These are phyloP conservation scores for Oreochromis mossambicus DNA, from an alignment of 2,797 vertebrate species.

Conservation along the genomic window DNA sequence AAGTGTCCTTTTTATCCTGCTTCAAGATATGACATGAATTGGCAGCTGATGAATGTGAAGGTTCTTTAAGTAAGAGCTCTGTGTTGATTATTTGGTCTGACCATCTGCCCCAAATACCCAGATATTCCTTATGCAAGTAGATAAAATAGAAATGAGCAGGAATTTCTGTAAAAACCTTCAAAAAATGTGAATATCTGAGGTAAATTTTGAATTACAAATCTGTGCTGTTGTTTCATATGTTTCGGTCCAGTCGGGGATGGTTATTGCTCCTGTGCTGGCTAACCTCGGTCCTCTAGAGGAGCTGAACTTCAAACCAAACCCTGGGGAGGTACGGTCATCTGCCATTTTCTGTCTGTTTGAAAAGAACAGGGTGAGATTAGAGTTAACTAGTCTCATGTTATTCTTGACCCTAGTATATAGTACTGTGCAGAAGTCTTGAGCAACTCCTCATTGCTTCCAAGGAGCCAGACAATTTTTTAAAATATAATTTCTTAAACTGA, in stretches of 20 bases:
- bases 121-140: background rate
- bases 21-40: background rate
- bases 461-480: background rate
- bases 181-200: background rate
- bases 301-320: constrained; percentile 82
- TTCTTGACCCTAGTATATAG: background rate
- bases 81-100: background rate
- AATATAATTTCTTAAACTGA: background rate
- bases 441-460: background rate
- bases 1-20: background rate
- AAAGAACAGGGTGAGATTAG: no score
- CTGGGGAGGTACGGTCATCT: constrained; percentile 77
- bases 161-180: background rate
- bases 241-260: constrained; percentile 74
- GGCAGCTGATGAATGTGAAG: background rate
- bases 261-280: constrained; percentile 83
- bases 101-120: background rate
- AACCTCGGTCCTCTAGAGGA: constrained; percentile 83
- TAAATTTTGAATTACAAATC: background rate
- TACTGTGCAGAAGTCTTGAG: background rate
- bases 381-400: background rate
- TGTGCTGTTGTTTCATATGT: background rate
- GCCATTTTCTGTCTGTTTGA: background rate
- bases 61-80: background rate
- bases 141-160: background rate